Base-by-base conservation (phyloP, 2,113 vertebrate genomes). In the Pelvicachromis taeniatus region DNA sequence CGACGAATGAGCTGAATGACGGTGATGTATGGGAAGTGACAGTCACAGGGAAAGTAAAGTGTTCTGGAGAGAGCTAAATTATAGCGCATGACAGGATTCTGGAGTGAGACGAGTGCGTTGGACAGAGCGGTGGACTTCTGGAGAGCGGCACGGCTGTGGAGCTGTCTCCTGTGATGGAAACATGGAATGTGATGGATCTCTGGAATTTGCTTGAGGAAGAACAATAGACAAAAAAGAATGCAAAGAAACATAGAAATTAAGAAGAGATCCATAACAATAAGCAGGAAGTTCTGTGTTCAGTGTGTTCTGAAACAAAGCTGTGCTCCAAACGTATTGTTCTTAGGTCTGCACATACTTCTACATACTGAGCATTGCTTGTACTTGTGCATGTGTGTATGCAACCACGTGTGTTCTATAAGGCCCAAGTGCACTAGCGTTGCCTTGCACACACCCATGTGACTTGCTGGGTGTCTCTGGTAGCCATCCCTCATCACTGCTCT, bases 391-490 rank as follows among this genome's bases (percentile, higher is more conserved):
- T 82, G 59, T 81, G 31, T 65, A 55, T 79, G 80, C 87, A 81
- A 84, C 45, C 83, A 58, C 89, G 85, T 86, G 75, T 85, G 29
- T 78, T 56, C 84, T 89, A 81, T 83, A 84, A 81, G 65, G 80
- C 29, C 31, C 17, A 3, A 19, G 78, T 84, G 56, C 73, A 80
- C 79, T 63, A 52, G 40, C 45, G 84, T 91, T 90, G 83, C 85
- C 80, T 84, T 84, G 84, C 81, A 84, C 82, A 87, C 83, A 84
- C 70, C 81, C 85, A 82, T 86, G 79, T 88, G 88, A 88, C 87
- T 91, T 89, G 70, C 87, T 85, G 86, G 89, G 90, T 92, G 91
- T 93, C 90, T 94, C 93, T 94, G 94, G 92, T 94, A 93, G 90
- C 73, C 50, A 78, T 95, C 94, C 91, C 85, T 95, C 94, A 95